phyloP scores from a whole-genome alignment of 2,888 invertebrate genomes.

The Dorcus parallelipipedus region DNA sequence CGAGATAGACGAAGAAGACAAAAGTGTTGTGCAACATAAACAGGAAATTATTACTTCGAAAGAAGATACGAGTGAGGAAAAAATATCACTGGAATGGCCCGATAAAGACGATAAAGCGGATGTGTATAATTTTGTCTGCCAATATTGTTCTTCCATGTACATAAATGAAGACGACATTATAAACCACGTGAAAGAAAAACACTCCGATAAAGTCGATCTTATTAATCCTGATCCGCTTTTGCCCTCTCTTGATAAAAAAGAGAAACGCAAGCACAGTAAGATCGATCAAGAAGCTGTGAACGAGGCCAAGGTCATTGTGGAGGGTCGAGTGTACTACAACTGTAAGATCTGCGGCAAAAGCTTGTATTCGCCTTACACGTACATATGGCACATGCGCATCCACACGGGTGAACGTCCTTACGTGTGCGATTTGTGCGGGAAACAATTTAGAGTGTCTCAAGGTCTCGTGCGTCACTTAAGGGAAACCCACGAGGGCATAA shows the following conservation, averaged over 20 bases:
- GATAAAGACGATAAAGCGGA: conserved; percentile 7
- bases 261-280: conserved; percentile 36
- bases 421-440: conserved; percentile 65
- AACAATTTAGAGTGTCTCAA: conserved; percentile 63
- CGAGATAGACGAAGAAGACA: not conserved
- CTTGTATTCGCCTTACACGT: conserved; percentile 60
- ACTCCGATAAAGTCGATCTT: conserved; percentile 26
- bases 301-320: conserved; percentile 45
- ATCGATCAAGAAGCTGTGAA: conserved; percentile 48
- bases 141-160: conserved; percentile 36
- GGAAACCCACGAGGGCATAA: conserved; percentile 61
- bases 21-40: not conserved
- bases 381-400: conserved; percentile 60
- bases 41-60: not conserved
- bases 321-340: conserved; percentile 56
- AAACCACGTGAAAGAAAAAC: conserved; percentile 33
- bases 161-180: conserved; percentile 33
- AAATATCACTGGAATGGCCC: not conserved
- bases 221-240: not conserved
- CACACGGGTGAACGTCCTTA: conserved; percentile 65
- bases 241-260: conserved; percentile 18
- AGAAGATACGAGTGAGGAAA: conserved; percentile 5
- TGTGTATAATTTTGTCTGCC: conserved; percentile 31
- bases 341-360: conserved; percentile 59
- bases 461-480: conserved; percentile 60